Percentiles rank a stretch among this genome's conserved stretches.
phyloP scores from a whole-genome alignment of 2,113 vertebrate species.

The Oncorhynchus kisutch region DNA sequence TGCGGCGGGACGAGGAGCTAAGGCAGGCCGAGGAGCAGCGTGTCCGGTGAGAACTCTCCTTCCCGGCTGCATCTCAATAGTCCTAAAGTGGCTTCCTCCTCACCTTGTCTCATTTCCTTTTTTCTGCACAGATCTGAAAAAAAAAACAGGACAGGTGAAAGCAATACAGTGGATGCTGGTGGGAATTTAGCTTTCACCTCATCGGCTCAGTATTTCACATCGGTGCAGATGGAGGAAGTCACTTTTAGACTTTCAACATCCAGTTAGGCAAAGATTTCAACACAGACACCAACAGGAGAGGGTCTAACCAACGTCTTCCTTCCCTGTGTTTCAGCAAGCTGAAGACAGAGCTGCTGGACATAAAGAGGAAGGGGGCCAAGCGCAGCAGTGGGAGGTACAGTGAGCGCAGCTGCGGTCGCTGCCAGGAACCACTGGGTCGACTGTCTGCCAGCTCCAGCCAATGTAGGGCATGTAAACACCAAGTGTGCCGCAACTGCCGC shows the following conservation, averaged over 20 bases:
- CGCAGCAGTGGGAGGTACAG: constrained; percentile 87
- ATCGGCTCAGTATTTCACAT: too few species aligned
- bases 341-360: constrained; percentile 87
- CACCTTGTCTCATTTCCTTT: not conserved
- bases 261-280: too few species aligned
- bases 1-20: constrained; percentile 87
- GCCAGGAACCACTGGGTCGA: constrained; percentile 84
- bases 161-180: not conserved
- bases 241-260: too few species aligned
- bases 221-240: too few species aligned
- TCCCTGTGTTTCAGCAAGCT: constrained; percentile 73
- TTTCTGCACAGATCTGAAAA: not conserved
- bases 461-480: constrained; percentile 87
- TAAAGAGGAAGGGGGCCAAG: constrained; percentile 91
- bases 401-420: constrained; percentile 85
- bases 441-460: constrained; percentile 72
- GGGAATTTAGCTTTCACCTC: not conserved
- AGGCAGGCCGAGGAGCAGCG: constrained; percentile 84
- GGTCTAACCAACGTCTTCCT: not conserved
- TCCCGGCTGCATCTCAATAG: not conserved
- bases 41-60: constrained; percentile 76
- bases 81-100: not conserved
- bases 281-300: too few species aligned
- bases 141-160: not conserved
- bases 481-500: constrained; percentile 85